Base-by-base conservation (phyloP, 1,140 invertebrate genomes). In the Zaprionus lachaisei region DNA sequence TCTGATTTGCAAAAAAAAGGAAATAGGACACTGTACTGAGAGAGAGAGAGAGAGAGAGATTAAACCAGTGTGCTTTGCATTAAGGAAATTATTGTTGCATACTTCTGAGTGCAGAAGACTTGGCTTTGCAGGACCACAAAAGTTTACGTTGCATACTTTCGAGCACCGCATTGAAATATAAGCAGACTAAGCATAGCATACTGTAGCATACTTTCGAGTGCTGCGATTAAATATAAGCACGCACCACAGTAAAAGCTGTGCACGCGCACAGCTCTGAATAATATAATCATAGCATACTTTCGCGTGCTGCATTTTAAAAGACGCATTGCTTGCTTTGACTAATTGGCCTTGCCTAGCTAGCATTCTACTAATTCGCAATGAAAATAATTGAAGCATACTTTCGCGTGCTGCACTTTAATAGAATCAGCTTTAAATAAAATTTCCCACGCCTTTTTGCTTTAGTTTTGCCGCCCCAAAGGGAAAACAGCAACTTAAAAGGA, bases 251-350 rank as follows among this genome's bases (percentile, higher is more conserved):
- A 9, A 7, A 31, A 31, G 28, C 28, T 31, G 28, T 31, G 28
- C 28, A 28, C 7, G 28, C 28, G 28, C 28, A 28, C 6, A 7
- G 28, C 28, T 28, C 28, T 7, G 28, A 7, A 31, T 6, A n/a
- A 49, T 22, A 49, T 22, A 20, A 49, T 49, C 20, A 22, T 49
- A 49, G 47, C 47, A 49, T 12, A 22, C 47, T 49, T 49, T 49
- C 20, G 17, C 2, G 47, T 7, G 47, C 47, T 44, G 41, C 7
- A 44, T 44, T 44, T 44, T n/a, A 44, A 44, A 17, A n/a, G 41
- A 14, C 34, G 12, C 28, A 7, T 7, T 31, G 34, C 34, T 37
- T 14, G 34, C 34, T 37, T 11, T 12, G 34, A 17, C 41, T 44
- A 7, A 44, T 44, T 44, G 7, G 41, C 41, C 38, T n/a, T 41